Base-by-base conservation (phyloP, 2,888 invertebrate species). In the Hecatera dysodea region DNA sequence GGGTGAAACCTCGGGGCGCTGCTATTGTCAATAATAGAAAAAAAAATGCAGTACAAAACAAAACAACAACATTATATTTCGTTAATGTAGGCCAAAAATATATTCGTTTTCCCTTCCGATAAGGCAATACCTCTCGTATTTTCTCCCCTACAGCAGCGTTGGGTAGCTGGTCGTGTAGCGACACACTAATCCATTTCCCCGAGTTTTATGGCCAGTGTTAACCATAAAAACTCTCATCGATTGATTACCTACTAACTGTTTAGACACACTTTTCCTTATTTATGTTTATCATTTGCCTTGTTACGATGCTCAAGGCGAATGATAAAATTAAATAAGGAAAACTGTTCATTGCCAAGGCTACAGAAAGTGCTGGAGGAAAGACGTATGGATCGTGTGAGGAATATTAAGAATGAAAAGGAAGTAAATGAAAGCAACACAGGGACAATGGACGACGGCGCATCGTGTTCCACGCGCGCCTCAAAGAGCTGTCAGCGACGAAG, bases 161-260 rank as follows among this genome's bases (percentile, higher is more conserved):
- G 42, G 19, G 5, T 29, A 27, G 39, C n/a, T 5, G 42, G 11
- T 44, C 24, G n/a, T 33, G 39, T 27, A 52, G 48, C 55, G 55
- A 55, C 73, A 50, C 27, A 50, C 46, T 74, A 67, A 77, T 76
- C 53, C 67, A 76, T 67, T 77, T 48, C 3, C 48, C 27, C 46
- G 50, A 46, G n/a, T 64, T 77, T 74, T 77, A 80, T 52, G 50
- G 50, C 52, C 46, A 7, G 39, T 52, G 39, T 46, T 39, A 39
- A 19, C 55, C 80, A 73, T 80, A 74, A 80, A 67, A 57, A 44
- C 70, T 39, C 52, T 19, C 24, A 53, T 59, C 50, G 57, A 73
- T 67, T 62, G 62, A 67, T 79, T 66, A 56, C 56, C 22, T 56
- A 55, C 55, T n/a, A 29, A 65, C 60, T 39, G 62, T 74, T 52